phyloP scores from a whole-genome alignment of 2,888 invertebrate genomes.

The Apotomis turbidana region DNA sequence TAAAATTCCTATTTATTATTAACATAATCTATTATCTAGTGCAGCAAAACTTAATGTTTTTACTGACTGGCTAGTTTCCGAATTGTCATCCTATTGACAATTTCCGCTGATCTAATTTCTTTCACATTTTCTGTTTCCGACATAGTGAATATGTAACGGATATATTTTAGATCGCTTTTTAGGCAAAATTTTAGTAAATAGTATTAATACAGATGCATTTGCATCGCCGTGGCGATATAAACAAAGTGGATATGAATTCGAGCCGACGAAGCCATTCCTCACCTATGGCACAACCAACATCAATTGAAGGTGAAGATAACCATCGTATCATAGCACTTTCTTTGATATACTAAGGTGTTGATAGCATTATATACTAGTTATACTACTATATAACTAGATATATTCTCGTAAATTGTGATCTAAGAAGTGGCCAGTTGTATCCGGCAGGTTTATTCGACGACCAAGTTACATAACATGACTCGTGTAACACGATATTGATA shows the following conservation, averaged over 20 bases:
- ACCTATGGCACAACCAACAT: not conserved
- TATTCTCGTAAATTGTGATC: too few species aligned
- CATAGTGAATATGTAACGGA: slow-evolving; percentile 12
- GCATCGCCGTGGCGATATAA: not conserved
- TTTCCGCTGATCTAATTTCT: not conserved
- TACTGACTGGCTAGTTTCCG: not conserved
- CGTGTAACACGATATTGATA: too few species aligned
- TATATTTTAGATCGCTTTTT: slow-evolving; percentile 11
- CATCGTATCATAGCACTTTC: too few species aligned
- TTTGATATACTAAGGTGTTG: too few species aligned
- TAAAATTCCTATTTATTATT: too few species aligned
- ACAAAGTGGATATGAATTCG: not conserved
- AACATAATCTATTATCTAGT: too few species aligned
- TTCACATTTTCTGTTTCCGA: not conserved
- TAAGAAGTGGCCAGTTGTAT: too few species aligned
- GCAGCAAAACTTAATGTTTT: not conserved
- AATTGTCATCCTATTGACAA: not conserved
- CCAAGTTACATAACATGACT: too few species aligned
- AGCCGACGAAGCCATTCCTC: not conserved
- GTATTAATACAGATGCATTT: not conserved
- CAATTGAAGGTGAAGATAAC: not conserved
- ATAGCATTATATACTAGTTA: too few species aligned
- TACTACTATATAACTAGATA: too few species aligned
- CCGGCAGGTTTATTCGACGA: too few species aligned
- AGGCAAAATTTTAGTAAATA: slow-evolving; percentile 20